Conservation (phyloP, 2,888 invertebrate genomes). For the Callosobruchus maculatus region DNA sequence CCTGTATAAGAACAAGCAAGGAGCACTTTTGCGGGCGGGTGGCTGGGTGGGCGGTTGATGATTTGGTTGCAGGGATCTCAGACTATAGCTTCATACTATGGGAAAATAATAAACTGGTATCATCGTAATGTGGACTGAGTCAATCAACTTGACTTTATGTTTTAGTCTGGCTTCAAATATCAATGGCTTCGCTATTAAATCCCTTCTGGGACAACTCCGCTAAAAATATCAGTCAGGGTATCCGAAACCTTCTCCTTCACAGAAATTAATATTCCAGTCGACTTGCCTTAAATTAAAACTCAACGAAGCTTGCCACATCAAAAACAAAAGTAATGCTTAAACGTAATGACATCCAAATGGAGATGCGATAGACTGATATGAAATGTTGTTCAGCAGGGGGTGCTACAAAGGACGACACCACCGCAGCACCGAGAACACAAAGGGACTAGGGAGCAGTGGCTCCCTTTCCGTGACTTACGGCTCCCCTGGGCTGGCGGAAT, state of each 20-base stretch:
- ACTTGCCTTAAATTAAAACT: constrained; percentile 17
- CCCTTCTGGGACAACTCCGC: background rate
- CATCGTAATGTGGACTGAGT: too few species aligned
- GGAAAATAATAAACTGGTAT: too few species aligned
- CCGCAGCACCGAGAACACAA: background rate
- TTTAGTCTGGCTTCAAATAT: too few species aligned
- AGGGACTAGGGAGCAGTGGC: background rate
- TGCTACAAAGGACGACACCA: constrained; percentile 10
- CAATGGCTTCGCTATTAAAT: background rate
- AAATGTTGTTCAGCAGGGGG: constrained; percentile 18
- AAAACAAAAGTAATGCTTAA: constrained; percentile 19
- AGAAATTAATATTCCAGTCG: constrained; percentile 20
- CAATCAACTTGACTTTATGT: too few species aligned
- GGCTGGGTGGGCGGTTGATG: too few species aligned
- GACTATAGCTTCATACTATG: too few species aligned
- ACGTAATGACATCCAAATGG: constrained; percentile 18
- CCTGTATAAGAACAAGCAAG: too few species aligned
- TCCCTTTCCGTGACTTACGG: constrained; percentile 2
- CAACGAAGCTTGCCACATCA: constrained; percentile 11
- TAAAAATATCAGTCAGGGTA: background rate
- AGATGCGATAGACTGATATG: constrained; percentile 18
- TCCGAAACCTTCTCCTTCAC: background rate
- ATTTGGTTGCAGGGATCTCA: too few species aligned
- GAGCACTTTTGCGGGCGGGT: too few species aligned
- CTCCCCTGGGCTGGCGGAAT: constrained; percentile 1